Evolutionary conservation across 2,113 vertebrate genomes (phyloP).

Genomic region (Leptobrachium leishanense): DNA sequence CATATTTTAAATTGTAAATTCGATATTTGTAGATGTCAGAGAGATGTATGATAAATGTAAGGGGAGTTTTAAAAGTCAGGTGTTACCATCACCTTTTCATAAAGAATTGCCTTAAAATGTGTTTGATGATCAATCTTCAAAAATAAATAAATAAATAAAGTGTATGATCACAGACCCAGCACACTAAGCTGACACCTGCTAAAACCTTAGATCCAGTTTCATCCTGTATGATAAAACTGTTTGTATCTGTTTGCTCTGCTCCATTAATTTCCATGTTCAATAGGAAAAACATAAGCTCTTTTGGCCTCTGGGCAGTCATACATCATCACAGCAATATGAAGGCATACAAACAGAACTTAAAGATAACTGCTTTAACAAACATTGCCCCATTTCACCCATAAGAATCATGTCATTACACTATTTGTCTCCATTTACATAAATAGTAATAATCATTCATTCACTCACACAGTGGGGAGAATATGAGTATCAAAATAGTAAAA

Average conservation of each 20-base stretch:
- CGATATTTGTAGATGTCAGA: too few relatives aligned
- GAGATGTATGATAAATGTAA: too few relatives aligned
- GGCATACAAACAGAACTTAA: constrained; percentile 26
- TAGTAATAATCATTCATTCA: too few relatives aligned
- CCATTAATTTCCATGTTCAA: constrained; percentile 40
- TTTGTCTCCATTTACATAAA: not conserved
- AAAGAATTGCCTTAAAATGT: not conserved
- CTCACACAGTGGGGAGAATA: too few relatives aligned
- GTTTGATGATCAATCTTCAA: not conserved
- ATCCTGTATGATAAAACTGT: constrained; percentile 41
- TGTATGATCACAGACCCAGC: not conserved
- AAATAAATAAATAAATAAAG: too few relatives aligned
- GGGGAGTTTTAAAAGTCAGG: too few relatives aligned
- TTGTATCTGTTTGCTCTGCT: constrained; percentile 34
- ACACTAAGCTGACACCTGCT: constrained; percentile 28
- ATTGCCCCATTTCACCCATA: constrained; percentile 22
- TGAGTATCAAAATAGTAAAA: too few relatives aligned
- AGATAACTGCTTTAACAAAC: constrained; percentile 4
- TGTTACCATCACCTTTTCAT: too few relatives aligned
- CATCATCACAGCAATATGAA: constrained; percentile 13
- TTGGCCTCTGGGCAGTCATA: constrained; percentile 29
- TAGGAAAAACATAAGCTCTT: constrained; percentile 39
- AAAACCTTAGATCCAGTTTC: constrained; percentile 31
- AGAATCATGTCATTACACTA: not conserved
- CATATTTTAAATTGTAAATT: too few relatives aligned